Conservation (phyloP, 2,797 vertebrate genomes). For the Sardinella longiceps region DNA sequence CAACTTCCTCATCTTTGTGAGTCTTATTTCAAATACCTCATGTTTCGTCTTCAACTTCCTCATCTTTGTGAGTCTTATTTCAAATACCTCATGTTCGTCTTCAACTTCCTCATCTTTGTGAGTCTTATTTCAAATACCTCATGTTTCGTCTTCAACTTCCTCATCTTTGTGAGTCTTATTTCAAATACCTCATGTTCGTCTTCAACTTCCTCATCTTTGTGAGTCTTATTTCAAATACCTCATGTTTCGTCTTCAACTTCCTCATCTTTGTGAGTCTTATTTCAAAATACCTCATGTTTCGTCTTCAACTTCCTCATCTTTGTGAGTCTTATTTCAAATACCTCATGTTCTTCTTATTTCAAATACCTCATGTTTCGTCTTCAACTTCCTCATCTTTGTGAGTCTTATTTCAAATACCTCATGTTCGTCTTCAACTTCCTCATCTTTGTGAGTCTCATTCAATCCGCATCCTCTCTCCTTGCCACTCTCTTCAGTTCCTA, state of each 20-base stretch:
- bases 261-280: too few species aligned
- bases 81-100: conserved; percentile 95
- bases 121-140: conserved; percentile 95
- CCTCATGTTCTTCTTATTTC: conserved; percentile 94
- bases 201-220: conserved; percentile 96
- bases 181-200: conserved; percentile 95
- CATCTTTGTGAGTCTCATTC: conserved; percentile 88
- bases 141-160: conserved; percentile 97
- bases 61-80: too few species aligned
- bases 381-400: conserved; percentile 96
- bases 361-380: conserved; percentile 96
- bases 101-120: conserved; percentile 96
- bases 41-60: conserved; percentile 97
- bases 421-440: conserved; percentile 97
- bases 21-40: conserved; percentile 90
- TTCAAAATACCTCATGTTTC: conserved; percentile 96
- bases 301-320: conserved; percentile 96
- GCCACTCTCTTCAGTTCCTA: neutral
- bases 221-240: conserved; percentile 96
- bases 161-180: too few species aligned
- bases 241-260: conserved; percentile 97
- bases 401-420: conserved; percentile 95
- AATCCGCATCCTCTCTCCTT: neutral
- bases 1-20: conserved; percentile 96
- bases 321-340: too few species aligned